phyloP scores from a whole-genome alignment of 2,888 invertebrate genomes.

The Thecophora atra region DNA sequence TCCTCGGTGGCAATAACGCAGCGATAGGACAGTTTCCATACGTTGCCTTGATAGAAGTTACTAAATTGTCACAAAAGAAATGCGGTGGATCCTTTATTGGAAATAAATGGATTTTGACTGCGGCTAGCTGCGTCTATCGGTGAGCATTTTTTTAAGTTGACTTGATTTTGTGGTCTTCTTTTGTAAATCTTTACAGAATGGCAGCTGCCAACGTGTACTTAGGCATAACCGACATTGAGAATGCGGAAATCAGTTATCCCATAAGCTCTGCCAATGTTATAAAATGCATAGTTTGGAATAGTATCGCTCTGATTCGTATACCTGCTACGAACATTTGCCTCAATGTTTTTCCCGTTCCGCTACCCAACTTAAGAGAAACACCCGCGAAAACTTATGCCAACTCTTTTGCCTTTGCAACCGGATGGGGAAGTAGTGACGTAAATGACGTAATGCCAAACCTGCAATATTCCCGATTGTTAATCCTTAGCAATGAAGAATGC shows the following conservation, averaged over 20 bases:
- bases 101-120: background rate
- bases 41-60: background rate
- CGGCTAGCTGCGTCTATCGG: background rate
- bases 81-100: constrained; percentile 5
- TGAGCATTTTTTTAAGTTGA: background rate
- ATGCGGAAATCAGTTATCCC: background rate
- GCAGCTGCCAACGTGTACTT: background rate
- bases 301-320: background rate
- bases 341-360: background rate
- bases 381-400: background rate
- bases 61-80: background rate
- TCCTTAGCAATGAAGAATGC: background rate
- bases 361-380: background rate
- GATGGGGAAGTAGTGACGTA: background rate
- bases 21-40: background rate
- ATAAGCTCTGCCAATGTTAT: background rate
- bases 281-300: background rate
- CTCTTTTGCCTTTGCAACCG: background rate
- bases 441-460: background rate
- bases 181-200: background rate
- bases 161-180: too few relatives aligned
- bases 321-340: background rate
- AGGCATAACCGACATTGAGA: background rate
- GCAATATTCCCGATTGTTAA: background rate
- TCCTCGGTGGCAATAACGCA: background rate